A percentile compares a stretch with the other conserved stretches of the same genome.
Evolutionary conservation across 2,113 vertebrate species (phyloP).

Genomic region (Notarius quadriscutis): DNA sequence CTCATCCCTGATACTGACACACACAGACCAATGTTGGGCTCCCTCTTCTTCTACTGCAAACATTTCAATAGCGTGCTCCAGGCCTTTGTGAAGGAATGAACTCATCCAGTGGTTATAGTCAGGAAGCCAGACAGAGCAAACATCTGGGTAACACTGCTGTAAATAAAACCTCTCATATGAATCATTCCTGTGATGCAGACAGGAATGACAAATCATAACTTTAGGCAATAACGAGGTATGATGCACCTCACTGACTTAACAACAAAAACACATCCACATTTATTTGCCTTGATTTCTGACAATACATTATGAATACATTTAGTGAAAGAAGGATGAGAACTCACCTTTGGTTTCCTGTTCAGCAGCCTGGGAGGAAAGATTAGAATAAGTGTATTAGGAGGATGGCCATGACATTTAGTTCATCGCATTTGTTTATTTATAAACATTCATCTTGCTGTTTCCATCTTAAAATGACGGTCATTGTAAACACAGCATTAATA

Average conservation of each 20-base stretch:
- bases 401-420: not conserved
- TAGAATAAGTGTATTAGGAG: constrained; percentile 39
- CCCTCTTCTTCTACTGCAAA: not conserved
- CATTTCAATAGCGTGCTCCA: not conserved
- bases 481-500: no score
- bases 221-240: not conserved
- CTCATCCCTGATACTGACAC: not conserved
- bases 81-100: not conserved
- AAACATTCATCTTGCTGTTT: not conserved
- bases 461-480: not conserved
- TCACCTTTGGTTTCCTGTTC: constrained; percentile 99
- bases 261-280: not conserved
- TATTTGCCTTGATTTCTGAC: not conserved
- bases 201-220: not conserved
- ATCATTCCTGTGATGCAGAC: not conserved
- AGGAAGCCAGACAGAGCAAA: not conserved
- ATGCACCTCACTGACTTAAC: not conserved
- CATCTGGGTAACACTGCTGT: not conserved
- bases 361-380: constrained; percentile 82
- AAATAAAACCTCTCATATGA: not conserved
- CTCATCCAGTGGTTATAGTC: not conserved
- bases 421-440: not conserved
- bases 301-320: not conserved
- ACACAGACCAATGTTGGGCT: not conserved
- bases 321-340: constrained; percentile 47